phyloP scores from a whole-genome alignment of 2,888 invertebrate species.

The Cybosia mesomella region DNA sequence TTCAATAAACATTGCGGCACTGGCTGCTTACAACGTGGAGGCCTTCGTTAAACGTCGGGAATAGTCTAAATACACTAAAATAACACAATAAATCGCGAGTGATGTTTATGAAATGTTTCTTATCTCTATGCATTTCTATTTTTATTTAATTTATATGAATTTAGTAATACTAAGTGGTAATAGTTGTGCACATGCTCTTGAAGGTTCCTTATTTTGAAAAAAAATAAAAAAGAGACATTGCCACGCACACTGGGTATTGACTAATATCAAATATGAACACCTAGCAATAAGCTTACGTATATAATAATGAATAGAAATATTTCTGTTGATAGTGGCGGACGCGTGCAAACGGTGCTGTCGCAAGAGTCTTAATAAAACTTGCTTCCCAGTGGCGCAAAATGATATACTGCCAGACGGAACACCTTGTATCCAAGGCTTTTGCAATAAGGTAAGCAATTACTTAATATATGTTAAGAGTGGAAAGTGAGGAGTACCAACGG shows the following conservation, averaged over 20 bases:
- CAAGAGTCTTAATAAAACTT: slow-evolving; percentile 96
- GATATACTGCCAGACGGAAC: slow-evolving; percentile 97
- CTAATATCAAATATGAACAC: too few species aligned
- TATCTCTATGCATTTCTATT: too few species aligned
- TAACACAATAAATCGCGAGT: too few species aligned
- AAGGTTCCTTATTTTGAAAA: too few species aligned
- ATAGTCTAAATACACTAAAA: too few species aligned
- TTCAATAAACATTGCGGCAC: neutral
- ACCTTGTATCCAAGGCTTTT: slow-evolving; percentile 98
- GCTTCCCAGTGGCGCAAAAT: slow-evolving; percentile 95
- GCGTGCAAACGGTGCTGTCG: slow-evolving; percentile 98
- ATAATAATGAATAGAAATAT: neutral
- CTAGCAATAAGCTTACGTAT: neutral
- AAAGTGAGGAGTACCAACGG: too few species aligned
- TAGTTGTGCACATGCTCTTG: too few species aligned
- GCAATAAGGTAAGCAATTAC: slow-evolving; percentile 91
- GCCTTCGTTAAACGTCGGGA: too few species aligned
- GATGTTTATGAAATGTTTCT: too few species aligned
- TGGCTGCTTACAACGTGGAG: neutral
- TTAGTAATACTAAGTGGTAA: too few species aligned
- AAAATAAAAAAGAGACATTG: neutral
- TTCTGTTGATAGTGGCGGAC: slow-evolving; percentile 90
- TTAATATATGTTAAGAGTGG: too few species aligned
- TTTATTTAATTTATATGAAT: too few species aligned
- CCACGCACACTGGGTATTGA: neutral